Base-by-base conservation (phyloP, 2,888 invertebrate species). In the Sarcophaga subvicina region DNA sequence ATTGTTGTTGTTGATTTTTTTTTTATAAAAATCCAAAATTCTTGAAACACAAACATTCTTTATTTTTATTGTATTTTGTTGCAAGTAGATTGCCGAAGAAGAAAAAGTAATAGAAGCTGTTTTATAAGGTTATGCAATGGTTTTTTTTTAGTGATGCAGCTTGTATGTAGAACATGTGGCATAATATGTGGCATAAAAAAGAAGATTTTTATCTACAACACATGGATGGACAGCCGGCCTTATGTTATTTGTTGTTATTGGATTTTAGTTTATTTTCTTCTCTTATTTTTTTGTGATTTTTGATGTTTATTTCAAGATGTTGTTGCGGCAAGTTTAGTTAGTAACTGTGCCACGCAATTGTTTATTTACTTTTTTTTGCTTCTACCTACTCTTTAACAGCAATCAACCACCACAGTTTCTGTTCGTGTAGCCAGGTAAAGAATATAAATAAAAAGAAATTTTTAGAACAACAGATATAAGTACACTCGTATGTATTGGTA, bases 271-370 rank as follows among this genome's bases (percentile, higher is more conserved):
- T 37, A 37, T 37, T 10, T 37, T 8, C 37, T 37, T 37, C 37
- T 37, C 10, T 37, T 37, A 1, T 37, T 49, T 49, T 54, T 54
- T 54, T 54, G 4, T 54, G 49, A 12, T 49, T 12, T 12, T 11
- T 49, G 12, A 27, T 49, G 49, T 54, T 54, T 54, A 14, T 54
- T 54, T 54, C 5, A 17, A 25, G 3, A 59, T 8, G 17, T 27
- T 20, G 70, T 6, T 5, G 77, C 54, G 69, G 69, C 77, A 70
- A 62, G 69, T 69, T 71, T 71, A 71, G 49, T 71, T 71, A 67
- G 49, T 71, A 83, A 81, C 81, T 82, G 87, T 79, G 84, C 63
- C 79, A 84, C 75, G 75, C 69, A 80, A 60, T 83, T 86, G 62
- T 84, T 71, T 64, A 54, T 62, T 69, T 73, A 25, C 69, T 71